These are phyloP conservation scores for Clamator glandarius DNA, from an alignment of 2,797 vertebrate species.

Conservation along the genomic window DNA sequence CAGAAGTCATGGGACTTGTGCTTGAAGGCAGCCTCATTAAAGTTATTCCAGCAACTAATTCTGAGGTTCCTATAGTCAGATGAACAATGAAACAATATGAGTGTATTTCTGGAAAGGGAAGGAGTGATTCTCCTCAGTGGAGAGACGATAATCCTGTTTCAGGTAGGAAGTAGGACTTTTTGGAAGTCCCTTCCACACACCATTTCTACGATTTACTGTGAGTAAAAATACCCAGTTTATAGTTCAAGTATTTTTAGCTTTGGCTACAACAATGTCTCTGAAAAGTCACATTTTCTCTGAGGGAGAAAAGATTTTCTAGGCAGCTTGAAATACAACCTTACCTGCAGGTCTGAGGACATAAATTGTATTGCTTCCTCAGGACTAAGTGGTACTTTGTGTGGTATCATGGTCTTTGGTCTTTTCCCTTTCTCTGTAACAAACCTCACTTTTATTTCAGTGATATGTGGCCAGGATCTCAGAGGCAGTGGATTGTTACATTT, in stretches of 20 bases:
- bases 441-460: background rate
- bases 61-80: background rate
- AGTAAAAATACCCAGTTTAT: background rate
- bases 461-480: background rate
- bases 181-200: background rate
- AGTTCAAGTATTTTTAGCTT: background rate
- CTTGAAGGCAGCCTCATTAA: constrained; percentile 27
- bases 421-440: background rate
- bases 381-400: background rate
- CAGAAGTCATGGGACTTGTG: constrained; percentile 33
- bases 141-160: background rate
- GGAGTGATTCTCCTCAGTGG: background rate
- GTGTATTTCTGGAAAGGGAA: background rate
- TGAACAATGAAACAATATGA: background rate
- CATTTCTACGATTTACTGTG: background rate
- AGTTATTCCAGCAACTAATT: background rate
- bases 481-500: background rate
- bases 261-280: background rate
- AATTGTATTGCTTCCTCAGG: background rate
- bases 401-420: background rate
- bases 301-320: background rate
- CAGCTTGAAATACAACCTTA: background rate
- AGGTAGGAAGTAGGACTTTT: background rate
- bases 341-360: background rate
- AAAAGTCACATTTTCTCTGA: background rate